A percentile compares a stretch with the other conserved stretches of the same genome.
These are phyloP conservation scores for Tolypeutes matacus DNA, from an alignment of 2,797 vertebrate species.

Conservation along the genomic window DNA sequence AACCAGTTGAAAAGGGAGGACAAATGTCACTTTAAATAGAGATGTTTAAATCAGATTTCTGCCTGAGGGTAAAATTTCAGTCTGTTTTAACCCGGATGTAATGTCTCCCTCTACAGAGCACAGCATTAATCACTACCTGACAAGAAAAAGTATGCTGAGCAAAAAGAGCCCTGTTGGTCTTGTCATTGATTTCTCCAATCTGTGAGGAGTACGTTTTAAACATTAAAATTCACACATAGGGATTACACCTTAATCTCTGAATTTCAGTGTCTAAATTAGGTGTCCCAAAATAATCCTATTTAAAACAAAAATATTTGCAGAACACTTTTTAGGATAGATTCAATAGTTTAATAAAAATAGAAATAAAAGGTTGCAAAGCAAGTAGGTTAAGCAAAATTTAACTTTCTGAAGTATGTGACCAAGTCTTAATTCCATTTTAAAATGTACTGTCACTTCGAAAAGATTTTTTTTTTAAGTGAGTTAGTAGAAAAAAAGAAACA, in stretches of 20 bases:
- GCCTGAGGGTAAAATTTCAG: constrained; percentile 92
- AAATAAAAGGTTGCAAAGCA: constrained; percentile 42
- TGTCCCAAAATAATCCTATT: constrained; percentile 85
- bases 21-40: constrained; percentile 93
- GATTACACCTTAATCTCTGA: constrained; percentile 81
- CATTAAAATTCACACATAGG: constrained; percentile 85
- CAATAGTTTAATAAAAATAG: constrained; percentile 51
- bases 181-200: constrained; percentile 85
- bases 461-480: not conserved
- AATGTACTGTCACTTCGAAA: constrained; percentile 22
- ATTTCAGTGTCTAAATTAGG: constrained; percentile 78
- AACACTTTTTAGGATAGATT: constrained; percentile 80
- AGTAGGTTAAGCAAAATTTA: constrained; percentile 29
- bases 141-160: constrained; percentile 86
- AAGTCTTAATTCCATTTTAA: constrained; percentile 65
- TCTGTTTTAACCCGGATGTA: constrained; percentile 90
- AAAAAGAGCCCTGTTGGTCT: constrained; percentile 85
- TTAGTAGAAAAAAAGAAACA: not conserved
- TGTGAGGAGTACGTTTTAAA: constrained; percentile 86
- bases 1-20: constrained; percentile 93
- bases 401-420: constrained; percentile 49
- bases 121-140: constrained; percentile 91
- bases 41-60: constrained; percentile 93
- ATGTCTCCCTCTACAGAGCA: constrained; percentile 91
- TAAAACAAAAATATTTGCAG: constrained; percentile 86